Evolutionary conservation across 2,113 vertebrate species (phyloP).

Genomic region (Anser brachyrhynchus): DNA sequence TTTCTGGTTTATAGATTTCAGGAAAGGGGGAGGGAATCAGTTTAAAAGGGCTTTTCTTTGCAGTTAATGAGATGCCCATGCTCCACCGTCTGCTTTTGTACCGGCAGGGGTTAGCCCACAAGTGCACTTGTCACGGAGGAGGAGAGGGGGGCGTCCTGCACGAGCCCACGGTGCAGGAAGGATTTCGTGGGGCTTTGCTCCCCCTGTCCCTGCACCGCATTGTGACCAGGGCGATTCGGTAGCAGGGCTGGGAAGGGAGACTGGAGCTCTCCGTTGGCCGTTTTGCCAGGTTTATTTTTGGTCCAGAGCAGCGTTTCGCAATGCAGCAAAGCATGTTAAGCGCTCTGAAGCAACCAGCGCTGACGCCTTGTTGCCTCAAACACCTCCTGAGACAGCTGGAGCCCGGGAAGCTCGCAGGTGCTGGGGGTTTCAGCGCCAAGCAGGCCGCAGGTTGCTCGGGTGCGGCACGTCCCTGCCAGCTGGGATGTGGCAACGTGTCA

Average conservation of each 20-base stretch:
- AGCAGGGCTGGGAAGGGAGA: not conserved
- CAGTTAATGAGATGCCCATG: not conserved
- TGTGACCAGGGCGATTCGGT: not conserved
- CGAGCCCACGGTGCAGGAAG: fast-evolving
- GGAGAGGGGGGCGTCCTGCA: not conserved
- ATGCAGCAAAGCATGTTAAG: not conserved
- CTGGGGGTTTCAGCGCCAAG: not conserved
- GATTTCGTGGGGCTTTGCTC: not conserved
- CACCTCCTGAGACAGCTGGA: not conserved
- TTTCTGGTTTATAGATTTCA: constrained; percentile 6
- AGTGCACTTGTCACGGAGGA: not conserved
- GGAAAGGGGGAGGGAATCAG: not conserved
- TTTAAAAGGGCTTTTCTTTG: not conserved
- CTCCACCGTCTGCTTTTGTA: not conserved
- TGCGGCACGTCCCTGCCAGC: fast-evolving
- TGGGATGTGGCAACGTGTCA: not conserved
- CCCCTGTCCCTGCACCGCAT: not conserved
- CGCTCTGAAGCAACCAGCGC: not conserved
- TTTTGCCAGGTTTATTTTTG: not conserved
- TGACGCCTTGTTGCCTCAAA: not conserved
- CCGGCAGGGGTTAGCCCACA: not conserved
- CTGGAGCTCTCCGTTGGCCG: too few species aligned
- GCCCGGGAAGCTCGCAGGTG: not conserved
- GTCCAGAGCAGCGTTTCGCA: not conserved
- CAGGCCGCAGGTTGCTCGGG: not conserved